phyloP scores from a whole-genome alignment of 1,140 invertebrate genomes.

The Cyclina sinensis region DNA sequence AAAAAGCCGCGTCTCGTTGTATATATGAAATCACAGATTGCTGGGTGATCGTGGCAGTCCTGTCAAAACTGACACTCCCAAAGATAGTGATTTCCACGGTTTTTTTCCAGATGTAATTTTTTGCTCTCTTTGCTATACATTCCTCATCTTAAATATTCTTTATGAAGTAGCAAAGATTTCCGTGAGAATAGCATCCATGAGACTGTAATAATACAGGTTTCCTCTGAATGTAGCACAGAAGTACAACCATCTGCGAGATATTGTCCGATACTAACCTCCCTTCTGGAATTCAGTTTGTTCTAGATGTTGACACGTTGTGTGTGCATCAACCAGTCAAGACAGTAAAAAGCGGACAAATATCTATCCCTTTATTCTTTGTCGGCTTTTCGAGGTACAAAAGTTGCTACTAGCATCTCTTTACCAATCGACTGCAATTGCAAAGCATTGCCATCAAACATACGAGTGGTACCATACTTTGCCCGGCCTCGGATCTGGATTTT shows the following conservation, averaged over 20 bases:
- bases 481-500: conserved; percentile 1
- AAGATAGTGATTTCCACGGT: conserved; percentile 30
- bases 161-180: conserved; percentile 55
- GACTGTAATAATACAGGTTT: conserved; percentile 44
- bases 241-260: conserved; percentile 58
- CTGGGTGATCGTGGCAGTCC: not conserved
- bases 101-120: not conserved
- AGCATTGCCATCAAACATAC: conserved; percentile 65
- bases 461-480: conserved; percentile 27
- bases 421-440: conserved; percentile 61
- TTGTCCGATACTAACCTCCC: not conserved
- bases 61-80: conserved; percentile 50
- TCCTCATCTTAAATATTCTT: not conserved
- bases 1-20: not conserved
- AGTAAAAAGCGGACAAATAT: conserved; percentile 3
- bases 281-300: not conserved
- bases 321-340: conserved; percentile 25
- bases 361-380: conserved; percentile 31
- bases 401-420: conserved; percentile 55
- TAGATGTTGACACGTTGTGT: not conserved
- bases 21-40: conserved; percentile 42
- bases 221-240: not conserved
- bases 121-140: not conserved
- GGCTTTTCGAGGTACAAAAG: conserved; percentile 43
- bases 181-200: conserved; percentile 70